Evolutionary conservation across 1,140 invertebrate genomes (phyloP).

Genomic region (Formica exsecta): DNA sequence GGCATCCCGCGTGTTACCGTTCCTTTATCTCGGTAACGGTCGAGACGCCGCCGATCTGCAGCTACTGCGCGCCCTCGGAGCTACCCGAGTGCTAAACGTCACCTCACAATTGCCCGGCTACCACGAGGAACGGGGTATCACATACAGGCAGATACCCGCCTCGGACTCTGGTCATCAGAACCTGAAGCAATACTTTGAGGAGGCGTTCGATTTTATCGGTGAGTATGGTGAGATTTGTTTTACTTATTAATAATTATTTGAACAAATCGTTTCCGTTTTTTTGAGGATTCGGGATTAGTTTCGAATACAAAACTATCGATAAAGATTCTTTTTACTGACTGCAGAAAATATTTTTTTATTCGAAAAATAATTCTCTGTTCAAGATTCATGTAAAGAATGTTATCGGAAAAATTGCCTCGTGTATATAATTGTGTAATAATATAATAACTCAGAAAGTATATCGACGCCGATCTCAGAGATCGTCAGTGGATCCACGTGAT

Average conservation of each 20-base stretch:
- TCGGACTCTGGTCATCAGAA: conserved; percentile 95
- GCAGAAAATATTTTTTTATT: background rate
- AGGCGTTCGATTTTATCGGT: conserved; percentile 97
- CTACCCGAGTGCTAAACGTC: conserved; percentile 93
- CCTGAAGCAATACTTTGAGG: conserved; percentile 96
- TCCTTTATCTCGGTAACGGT: conserved; percentile 95
- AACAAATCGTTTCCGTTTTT: no score
- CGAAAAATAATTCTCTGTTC: background rate
- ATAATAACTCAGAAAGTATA: background rate
- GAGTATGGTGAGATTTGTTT: conserved; percentile 75
- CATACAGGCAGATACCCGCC: conserved; percentile 94
- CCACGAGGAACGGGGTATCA: conserved; percentile 90
- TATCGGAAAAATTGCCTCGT: background rate
- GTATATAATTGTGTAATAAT: background rate
- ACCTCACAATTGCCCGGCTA: conserved; percentile 92
- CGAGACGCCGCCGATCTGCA: conserved; percentile 92
- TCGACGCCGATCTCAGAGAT: background rate
- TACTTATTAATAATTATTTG: no score
- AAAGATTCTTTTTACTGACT: no score
- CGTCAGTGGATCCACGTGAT: background rate
- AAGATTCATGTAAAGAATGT: background rate
- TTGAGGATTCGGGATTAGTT: no score
- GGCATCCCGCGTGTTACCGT: conserved; percentile 94
- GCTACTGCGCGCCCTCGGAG: conserved; percentile 89
- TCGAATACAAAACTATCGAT: no score